phyloP scores from a whole-genome alignment of 1,140 invertebrate species.

The Sitobion miscanthi region DNA sequence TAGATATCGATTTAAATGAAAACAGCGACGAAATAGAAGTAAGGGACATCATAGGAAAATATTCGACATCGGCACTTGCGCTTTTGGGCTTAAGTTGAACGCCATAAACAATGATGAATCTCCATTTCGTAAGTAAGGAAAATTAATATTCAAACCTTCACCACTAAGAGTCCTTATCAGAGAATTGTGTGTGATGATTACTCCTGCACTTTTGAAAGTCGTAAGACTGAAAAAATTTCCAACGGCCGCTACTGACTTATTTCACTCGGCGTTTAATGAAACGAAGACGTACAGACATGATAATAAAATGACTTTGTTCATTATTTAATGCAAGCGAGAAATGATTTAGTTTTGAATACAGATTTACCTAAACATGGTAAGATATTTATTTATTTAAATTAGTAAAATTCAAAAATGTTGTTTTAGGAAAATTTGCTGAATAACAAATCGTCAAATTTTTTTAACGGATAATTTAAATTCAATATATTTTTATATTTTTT shows the following conservation, averaged over 20 bases:
- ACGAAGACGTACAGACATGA: neutral
- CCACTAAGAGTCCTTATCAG: neutral
- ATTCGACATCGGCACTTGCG: too few species aligned
- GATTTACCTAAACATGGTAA: neutral
- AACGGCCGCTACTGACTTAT: neutral
- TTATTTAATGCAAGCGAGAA: neutral
- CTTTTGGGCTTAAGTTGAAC: too few species aligned
- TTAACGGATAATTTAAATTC: too few species aligned
- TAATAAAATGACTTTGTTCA: neutral
- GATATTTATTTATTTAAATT: neutral
- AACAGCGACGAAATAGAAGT: too few species aligned
- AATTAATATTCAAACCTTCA: neutral
- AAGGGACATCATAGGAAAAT: too few species aligned
- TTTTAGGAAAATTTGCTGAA: slow-evolving; percentile 11
- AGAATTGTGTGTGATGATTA: neutral
- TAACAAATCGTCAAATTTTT: neutral
- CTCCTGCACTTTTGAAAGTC: neutral
- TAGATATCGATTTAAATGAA: too few species aligned
- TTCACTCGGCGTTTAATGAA: neutral
- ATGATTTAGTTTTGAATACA: slow-evolving; percentile 17
- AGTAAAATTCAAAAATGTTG: neutral
- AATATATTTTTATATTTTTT: too few species aligned
- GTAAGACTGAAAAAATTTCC: neutral
- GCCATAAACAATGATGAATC: neutral
- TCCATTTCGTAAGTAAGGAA: neutral